Base-by-base conservation (phyloP, 2,797 vertebrate species). In the Knipowitschia caucasica region DNA sequence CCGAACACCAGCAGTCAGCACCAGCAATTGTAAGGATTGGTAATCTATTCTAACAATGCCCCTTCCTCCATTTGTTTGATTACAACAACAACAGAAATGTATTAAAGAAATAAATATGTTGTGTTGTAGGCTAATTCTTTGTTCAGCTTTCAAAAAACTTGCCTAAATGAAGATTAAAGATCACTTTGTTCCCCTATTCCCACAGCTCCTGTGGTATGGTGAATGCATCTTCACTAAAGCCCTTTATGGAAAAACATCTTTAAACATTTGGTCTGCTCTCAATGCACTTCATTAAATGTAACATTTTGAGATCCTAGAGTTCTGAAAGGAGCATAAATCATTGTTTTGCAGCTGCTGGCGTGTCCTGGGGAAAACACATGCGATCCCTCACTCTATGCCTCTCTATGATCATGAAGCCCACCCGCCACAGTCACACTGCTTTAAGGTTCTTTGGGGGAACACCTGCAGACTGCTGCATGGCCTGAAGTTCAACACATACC, bases 291-390 rank as follows among this genome's bases (percentile, higher is more conserved):
- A 98, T 98, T 96, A 96, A 98, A 98, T 95, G 94, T 95, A 95
- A 93, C 94, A 94, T 95, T 96, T 92, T 94, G 88, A 94, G 95
- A 95, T 94, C 92, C 91, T 92, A 89, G 90, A 95, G 94, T 95
- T 96, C 94, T 95, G 92, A 96, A 92, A 95, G 93, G 94, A 90
- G 84, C 94, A 96, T 98, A 96, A 98, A 98, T 98, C 94, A 94
- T 91, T 91, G 90, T 94, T 91, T 92, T 88, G 82, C 96, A 98
- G 96, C 96, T 98, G 95, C 93, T 93, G 92, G 92, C 88, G 92
- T 91, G 91, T n/a, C 92, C 92, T 94, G 88, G 93, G 88, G 86
- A 90, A 92, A 95, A 95, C 93, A 94, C 91, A 94, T 94, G 83
- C 83, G 74, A 81, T 77, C 64, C 85, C 90, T 76, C 80, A 75